A percentile compares a stretch with the other conserved stretches of the same genome.
Evolutionary conservation across 2,113 vertebrate genomes (phyloP).

Genomic region (Rhegmatorhina hoffmannsi): DNA sequence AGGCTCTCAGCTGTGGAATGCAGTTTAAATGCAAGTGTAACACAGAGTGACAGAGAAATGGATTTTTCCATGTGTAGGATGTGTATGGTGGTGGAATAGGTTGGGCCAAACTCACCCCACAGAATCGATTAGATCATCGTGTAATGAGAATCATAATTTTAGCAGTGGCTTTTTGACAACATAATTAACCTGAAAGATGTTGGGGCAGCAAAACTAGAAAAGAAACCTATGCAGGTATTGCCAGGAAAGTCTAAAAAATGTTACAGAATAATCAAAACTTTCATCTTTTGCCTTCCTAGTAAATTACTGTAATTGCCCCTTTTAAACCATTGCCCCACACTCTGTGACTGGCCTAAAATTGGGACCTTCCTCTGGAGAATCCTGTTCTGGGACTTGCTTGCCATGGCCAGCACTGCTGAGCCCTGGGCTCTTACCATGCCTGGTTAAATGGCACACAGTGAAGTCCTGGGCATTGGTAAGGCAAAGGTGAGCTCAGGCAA

Average conservation of each 20-base stretch:
- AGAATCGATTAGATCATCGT: conserved; percentile 44
- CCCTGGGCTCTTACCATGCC: background rate
- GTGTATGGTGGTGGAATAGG: background rate
- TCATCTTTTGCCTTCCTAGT: background rate
- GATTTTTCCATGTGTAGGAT: background rate
- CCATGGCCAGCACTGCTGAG: background rate
- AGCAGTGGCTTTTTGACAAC: conserved; percentile 39
- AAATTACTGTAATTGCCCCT: background rate
- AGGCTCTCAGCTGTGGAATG: background rate
- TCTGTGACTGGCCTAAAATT: background rate
- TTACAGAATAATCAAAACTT: conserved; percentile 33
- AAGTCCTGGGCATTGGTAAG: background rate
- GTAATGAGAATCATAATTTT: conserved; percentile 55
- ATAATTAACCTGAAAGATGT: conserved; percentile 61
- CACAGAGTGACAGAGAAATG: background rate
- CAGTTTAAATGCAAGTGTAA: background rate
- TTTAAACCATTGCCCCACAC: background rate
- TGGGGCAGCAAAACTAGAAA: background rate
- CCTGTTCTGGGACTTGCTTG: background rate
- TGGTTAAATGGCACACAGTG: background rate
- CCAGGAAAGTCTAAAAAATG: conserved; percentile 12
- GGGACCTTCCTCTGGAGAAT: background rate
- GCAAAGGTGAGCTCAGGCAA: background rate
- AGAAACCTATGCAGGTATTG: background rate
- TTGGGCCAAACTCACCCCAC: conserved; percentile 4